phyloP scores from a whole-genome alignment of 2,888 invertebrate species.

The Ormyrus nitidulus region DNA sequence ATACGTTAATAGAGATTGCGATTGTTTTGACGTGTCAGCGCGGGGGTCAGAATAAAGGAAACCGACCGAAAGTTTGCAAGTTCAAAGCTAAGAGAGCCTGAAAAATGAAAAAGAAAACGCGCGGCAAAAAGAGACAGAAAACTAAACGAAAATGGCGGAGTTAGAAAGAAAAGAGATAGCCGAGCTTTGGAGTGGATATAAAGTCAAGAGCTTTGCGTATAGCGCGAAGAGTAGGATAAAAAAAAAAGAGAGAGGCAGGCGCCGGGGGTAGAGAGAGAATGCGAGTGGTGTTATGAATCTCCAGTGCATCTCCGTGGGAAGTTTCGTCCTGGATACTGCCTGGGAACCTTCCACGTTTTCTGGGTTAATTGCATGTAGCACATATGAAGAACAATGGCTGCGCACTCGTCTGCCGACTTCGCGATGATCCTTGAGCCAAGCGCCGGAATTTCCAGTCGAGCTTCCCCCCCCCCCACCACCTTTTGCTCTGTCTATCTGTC shows the following conservation, averaged over 20 bases:
- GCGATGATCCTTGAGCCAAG: slow-evolving; percentile 27
- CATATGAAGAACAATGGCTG: slow-evolving; percentile 28
- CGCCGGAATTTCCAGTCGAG: too few relatives aligned
- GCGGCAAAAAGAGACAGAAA: neutral
- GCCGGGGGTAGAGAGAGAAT: neutral
- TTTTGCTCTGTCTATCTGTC: too few relatives aligned
- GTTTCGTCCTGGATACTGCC: slow-evolving; percentile 16
- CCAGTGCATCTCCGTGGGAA: slow-evolving; percentile 17
- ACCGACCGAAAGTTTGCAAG: neutral
- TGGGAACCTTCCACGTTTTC: slow-evolving; percentile 1
- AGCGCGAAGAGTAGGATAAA: neutral
- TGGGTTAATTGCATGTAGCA: slow-evolving; percentile 40
- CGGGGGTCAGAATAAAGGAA: neutral
- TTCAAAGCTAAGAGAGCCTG: too few relatives aligned
- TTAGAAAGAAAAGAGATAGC: slow-evolving; percentile 1
- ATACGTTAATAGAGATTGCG: too few relatives aligned
- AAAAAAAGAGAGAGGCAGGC: neutral
- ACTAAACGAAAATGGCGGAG: slow-evolving; percentile 17
- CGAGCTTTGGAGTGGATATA: neutral
- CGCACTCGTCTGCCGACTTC: slow-evolving; percentile 1
- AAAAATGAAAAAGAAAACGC: neutral
- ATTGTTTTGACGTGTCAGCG: neutral
- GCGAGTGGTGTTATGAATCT: slow-evolving; percentile 25
- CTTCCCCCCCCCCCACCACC: too few relatives aligned
- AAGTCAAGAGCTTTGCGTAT: slow-evolving; percentile 24